These are phyloP conservation scores for Phrixothrix hirtus DNA, from an alignment of 2,888 invertebrate species.

Conservation along the genomic window DNA sequence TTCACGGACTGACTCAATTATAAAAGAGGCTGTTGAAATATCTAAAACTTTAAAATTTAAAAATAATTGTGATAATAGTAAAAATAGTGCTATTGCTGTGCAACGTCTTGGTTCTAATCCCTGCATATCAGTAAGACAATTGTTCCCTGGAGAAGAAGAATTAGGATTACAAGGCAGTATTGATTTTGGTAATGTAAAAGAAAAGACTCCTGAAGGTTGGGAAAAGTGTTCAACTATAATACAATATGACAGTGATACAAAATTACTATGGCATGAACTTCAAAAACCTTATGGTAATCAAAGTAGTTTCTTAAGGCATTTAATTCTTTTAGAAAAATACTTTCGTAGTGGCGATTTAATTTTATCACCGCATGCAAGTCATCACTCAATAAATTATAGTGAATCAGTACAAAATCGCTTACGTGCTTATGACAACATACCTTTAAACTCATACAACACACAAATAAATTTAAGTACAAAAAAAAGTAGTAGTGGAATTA, in stretches of 20 bases:
- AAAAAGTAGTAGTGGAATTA: conserved; percentile 44
- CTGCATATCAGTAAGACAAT: conserved; percentile 78
- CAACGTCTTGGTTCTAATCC: conserved; percentile 75
- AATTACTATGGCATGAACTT: conserved; percentile 77
- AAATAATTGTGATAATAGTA: conserved; percentile 52
- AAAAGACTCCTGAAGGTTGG: conserved; percentile 82
- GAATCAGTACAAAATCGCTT: conserved; percentile 79
- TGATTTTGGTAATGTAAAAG: conserved; percentile 72
- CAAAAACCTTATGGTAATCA: conserved; percentile 88
- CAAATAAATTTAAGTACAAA: conserved; percentile 14
- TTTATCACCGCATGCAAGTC: conserved; percentile 71
- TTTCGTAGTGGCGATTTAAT: conserved; percentile 78
- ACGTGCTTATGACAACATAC: conserved; percentile 73
- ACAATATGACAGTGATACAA: conserved; percentile 82
- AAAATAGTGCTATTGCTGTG: conserved; percentile 61
- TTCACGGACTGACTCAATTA: conserved; percentile 39
- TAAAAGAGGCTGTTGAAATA: conserved; percentile 45
- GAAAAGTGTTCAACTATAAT: conserved; percentile 78
- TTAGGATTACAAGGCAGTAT: conserved; percentile 75
- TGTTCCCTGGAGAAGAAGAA: conserved; percentile 83
- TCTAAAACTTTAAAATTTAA: conserved; percentile 52
- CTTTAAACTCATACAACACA: conserved; percentile 26
- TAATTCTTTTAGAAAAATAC: conserved; percentile 81
- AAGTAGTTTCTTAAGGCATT: conserved; percentile 80
- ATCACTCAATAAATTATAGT: conserved; percentile 76